These are phyloP conservation scores for Megaustenia siamemsis DNA, from an alignment of 2,888 invertebrate species.

Conservation along the genomic window DNA sequence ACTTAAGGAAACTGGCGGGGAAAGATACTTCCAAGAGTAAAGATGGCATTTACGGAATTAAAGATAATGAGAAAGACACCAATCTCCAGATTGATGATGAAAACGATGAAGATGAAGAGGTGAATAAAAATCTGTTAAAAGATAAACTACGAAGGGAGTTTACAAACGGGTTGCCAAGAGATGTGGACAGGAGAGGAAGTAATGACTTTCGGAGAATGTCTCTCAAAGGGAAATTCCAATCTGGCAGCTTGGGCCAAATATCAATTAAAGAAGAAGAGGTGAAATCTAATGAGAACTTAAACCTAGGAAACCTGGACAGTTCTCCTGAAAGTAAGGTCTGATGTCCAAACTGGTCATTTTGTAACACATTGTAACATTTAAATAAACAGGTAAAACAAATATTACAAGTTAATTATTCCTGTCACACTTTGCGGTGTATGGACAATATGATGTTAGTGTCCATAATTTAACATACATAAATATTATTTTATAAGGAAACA, in stretches of 20 bases:
- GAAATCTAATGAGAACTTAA: background rate
- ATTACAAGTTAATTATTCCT: too few species aligned
- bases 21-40: background rate
- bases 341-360: too few species aligned
- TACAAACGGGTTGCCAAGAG: background rate
- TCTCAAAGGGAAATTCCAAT: conserved; percentile 3
- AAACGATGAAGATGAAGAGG: conserved; percentile 15
- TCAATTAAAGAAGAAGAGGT: background rate
- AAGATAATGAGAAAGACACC: background rate
- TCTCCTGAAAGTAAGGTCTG: conserved; percentile 11
- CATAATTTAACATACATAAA: too few species aligned
- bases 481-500: too few species aligned
- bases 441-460: too few species aligned
- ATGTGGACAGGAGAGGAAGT: background rate
- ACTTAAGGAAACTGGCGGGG: background rate
- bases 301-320: background rate
- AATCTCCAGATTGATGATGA: background rate
- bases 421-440: too few species aligned
- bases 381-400: too few species aligned
- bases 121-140: background rate
- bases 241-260: background rate
- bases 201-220: background rate
- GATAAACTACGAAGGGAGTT: background rate
- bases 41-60: background rate
- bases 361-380: too few species aligned